These are phyloP conservation scores for Acanthopagrus latus DNA, from an alignment of 2,797 vertebrate genomes.

Conservation along the genomic window DNA sequence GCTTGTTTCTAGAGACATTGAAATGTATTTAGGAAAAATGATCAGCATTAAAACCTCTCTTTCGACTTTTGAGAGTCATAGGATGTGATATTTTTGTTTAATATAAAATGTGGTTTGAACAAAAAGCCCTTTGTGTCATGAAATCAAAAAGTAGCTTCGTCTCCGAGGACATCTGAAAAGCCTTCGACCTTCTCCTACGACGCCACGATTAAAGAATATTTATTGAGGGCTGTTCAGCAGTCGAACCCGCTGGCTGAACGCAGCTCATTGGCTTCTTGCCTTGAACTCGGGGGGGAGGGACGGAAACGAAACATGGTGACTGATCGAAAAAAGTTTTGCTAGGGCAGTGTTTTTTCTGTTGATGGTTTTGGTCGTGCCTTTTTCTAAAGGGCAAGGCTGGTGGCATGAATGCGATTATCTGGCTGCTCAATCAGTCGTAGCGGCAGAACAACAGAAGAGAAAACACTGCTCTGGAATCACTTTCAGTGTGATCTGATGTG, in stretches of 20 bases:
- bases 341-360: slow-evolving; percentile 3
- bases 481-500: not conserved
- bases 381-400: slow-evolving; percentile 9
- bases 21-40: not conserved
- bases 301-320: slow-evolving; percentile 1
- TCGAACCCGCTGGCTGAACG: slow-evolving; percentile 10
- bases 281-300: not conserved
- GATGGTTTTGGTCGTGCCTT: slow-evolving; percentile 9
- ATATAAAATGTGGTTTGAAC: not conserved
- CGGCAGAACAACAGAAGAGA: not conserved
- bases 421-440: not conserved
- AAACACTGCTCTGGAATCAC: slow-evolving; percentile 3
- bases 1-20: not conserved
- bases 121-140: not conserved
- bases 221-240: not conserved
- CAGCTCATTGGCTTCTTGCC: not conserved
- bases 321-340: slow-evolving; percentile 3
- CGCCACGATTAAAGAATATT: not conserved
- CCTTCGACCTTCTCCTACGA: not conserved
- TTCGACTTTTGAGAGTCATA: not conserved
- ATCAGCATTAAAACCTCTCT: not conserved
- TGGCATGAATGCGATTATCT: slow-evolving; percentile 9
- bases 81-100: not conserved
- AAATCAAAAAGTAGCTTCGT: not conserved
- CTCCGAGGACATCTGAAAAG: not conserved